Conservation (phyloP, 2,113 vertebrate genomes). For the Anguilla rostrata region DNA sequence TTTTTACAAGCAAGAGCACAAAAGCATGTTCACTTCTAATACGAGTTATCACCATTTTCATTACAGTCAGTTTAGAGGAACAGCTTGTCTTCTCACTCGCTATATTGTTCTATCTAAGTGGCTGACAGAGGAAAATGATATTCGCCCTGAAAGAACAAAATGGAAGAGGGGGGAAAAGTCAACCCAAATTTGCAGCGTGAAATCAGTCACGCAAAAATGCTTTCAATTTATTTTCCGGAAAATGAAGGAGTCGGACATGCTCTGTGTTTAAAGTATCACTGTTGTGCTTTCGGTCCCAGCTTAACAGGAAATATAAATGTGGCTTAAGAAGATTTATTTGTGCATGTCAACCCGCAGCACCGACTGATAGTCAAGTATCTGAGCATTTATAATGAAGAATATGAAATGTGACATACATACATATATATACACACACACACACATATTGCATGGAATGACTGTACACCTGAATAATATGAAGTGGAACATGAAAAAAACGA, state of each 20-base stretch:
- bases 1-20: constrained; percentile 25
- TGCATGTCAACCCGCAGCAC: not conserved
- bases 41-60: constrained; percentile 32
- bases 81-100: constrained; percentile 29
- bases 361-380: not conserved
- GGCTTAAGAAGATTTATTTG: not conserved
- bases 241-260: constrained; percentile 8
- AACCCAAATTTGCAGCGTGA: constrained; percentile 23
- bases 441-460: no score
- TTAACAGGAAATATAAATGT: not conserved
- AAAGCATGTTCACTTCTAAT: constrained; percentile 27
- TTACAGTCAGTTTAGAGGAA: constrained; percentile 31
- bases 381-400: not conserved
- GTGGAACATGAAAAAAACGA: no score
- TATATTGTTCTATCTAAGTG: constrained; percentile 38
- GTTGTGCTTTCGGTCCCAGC: not conserved
- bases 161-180: constrained; percentile 20
- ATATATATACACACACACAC: no score
- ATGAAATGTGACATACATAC: not conserved
- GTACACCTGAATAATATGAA: no score
- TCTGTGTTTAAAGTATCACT: constrained; percentile 8
- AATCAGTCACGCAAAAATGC: constrained; percentile 18
- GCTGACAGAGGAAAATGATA: constrained; percentile 28
- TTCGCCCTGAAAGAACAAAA: constrained; percentile 11
- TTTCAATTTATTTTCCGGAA: constrained; percentile 3